Conservation (phyloP, 2,888 invertebrate genomes). For the Mesochorus sp. region DNA sequence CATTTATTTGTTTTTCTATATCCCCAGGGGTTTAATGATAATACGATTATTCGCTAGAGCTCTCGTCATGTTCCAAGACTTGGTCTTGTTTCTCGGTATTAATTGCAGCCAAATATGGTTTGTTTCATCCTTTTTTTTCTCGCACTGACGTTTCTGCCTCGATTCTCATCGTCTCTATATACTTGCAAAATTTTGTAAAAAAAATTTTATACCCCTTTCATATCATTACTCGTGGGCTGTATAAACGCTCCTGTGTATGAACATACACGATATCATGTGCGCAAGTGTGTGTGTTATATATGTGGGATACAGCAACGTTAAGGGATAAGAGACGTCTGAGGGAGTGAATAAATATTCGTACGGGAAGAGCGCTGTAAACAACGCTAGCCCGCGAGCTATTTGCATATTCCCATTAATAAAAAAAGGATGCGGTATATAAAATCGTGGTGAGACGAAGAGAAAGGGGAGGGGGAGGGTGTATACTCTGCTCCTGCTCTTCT, state of each 20-base stretch:
- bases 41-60: conserved; percentile 48
- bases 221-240: conserved; percentile 1
- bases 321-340: conserved; percentile 23
- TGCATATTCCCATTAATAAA: conserved; percentile 75
- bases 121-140: not conserved
- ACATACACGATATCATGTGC: not conserved
- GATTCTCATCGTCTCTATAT: conserved; percentile 7
- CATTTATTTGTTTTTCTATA: conserved; percentile 3
- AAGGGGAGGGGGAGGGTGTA: not conserved
- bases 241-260: conserved; percentile 11
- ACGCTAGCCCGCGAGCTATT: conserved; percentile 63
- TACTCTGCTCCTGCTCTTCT: not conserved
- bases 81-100: conserved; percentile 42
- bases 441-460: conserved; percentile 33
- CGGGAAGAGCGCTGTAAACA: conserved; percentile 67
- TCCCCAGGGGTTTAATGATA: conserved; percentile 54
- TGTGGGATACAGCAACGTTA: not conserved
- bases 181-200: conserved; percentile 27
- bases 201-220: conserved; percentile 37
- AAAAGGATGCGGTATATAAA: conserved; percentile 49
- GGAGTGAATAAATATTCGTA: conserved; percentile 50
- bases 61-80: conserved; percentile 22
- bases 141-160: not conserved
- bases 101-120: conserved; percentile 40
- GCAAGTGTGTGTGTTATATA: conserved; percentile 6